Percentiles rank a stretch among this genome's conserved stretches.
Evolutionary conservation across 2,797 vertebrate genomes (phyloP).

Genomic region (Thunnus albacares): DNA sequence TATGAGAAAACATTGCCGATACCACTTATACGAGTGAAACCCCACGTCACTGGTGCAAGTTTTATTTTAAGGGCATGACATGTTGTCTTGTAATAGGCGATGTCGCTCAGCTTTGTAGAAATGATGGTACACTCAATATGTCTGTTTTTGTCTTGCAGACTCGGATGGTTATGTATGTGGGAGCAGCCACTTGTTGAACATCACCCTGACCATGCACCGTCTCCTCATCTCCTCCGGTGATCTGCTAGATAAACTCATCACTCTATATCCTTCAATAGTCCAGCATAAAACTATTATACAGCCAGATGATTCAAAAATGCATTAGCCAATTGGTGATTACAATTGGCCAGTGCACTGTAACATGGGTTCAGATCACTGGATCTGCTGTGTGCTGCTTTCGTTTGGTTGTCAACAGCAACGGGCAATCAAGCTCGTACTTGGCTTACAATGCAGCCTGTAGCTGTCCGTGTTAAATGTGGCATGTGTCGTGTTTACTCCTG

Average conservation of each 20-base stretch:
- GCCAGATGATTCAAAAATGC: slow-evolving; percentile 29
- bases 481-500: slow-evolving; percentile 62
- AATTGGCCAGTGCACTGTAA: slow-evolving; percentile 26
- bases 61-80: slow-evolving; percentile 4
- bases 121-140: neutral
- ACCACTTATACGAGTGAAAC: neutral
- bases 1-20: too few species aligned
- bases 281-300: neutral
- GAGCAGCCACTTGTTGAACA: slow-evolving; percentile 92
- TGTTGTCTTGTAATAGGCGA: too few species aligned
- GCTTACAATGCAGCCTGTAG: slow-evolving; percentile 65
- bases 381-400: slow-evolving; percentile 57
- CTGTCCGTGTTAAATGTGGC: slow-evolving; percentile 70
- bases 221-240: slow-evolving; percentile 93
- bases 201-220: slow-evolving; percentile 95
- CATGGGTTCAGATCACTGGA: slow-evolving; percentile 56
- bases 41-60: neutral
- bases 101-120: neutral
- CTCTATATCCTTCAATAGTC: slow-evolving; percentile 92
- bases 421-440: slow-evolving; percentile 66
- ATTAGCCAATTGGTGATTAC: slow-evolving; percentile 23
- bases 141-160: slow-evolving; percentile 85
- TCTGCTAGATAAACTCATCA: slow-evolving; percentile 90
- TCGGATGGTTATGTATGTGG: slow-evolving; percentile 90
- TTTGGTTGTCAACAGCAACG: slow-evolving; percentile 81